Percentiles rank a stretch among this genome's conserved stretches.
Conservation (phyloP, 1,140 invertebrate species). For the Saxidomus purpurata region DNA sequence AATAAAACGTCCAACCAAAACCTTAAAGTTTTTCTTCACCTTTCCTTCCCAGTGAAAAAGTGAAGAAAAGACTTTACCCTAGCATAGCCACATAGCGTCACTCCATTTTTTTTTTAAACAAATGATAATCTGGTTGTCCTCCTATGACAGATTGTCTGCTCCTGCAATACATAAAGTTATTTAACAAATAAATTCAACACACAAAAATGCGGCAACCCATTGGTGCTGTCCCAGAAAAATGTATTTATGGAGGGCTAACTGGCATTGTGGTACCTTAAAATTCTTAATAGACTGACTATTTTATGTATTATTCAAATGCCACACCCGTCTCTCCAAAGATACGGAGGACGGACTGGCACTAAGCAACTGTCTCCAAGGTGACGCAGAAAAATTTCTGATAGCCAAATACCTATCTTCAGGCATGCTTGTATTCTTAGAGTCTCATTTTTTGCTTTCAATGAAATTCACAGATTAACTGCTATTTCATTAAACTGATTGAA, state of each 20-base stretch:
- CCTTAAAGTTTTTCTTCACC: constrained; percentile 57
- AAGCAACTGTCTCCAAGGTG: constrained; percentile 4
- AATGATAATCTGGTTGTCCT: constrained; percentile 31
- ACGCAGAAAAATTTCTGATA: no score
- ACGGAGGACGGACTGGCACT: constrained; percentile 41
- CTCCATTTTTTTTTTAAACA: constrained; percentile 57
- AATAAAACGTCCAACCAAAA: constrained; percentile 21
- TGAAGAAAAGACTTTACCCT: constrained; percentile 53
- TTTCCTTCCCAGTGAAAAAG: constrained; percentile 68
- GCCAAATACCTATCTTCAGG: no score
- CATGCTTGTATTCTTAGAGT: no score
- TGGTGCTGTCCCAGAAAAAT: constrained; percentile 64
- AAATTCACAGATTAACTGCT: no score
- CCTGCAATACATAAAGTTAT: constrained; percentile 59
- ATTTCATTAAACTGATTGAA: background rate
- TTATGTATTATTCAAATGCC: constrained; percentile 1
- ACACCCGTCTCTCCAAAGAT: constrained; percentile 48
- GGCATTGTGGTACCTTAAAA: constrained; percentile 63
- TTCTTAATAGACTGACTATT: background rate
- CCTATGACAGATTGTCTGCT: background rate
- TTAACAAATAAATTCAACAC: constrained; percentile 48
- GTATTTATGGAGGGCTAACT: constrained; percentile 75
- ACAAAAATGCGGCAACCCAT: constrained; percentile 18
- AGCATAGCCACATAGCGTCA: constrained; percentile 60
- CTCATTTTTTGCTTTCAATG: no score